Base-by-base conservation (phyloP, 2,888 invertebrate genomes). In the Cryptocheilus praepositus region DNA sequence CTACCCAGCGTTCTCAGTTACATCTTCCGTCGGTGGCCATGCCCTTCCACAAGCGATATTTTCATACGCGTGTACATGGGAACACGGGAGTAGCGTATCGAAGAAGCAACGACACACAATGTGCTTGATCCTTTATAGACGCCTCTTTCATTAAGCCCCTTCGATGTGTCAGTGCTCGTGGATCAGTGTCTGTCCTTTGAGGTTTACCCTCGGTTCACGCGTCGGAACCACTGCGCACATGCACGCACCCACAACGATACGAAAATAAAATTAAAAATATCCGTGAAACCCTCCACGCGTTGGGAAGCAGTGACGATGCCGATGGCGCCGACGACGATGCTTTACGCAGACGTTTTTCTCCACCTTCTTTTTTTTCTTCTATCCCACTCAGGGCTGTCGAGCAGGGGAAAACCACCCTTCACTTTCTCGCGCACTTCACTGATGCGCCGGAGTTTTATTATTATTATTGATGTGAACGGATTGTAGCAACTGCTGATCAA, bases 241-340 rank as follows among this genome's bases (percentile, higher is more conserved):
- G 55, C 55, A 58, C 44, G 56, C 46, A 61, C 73, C 69, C 66
- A 64, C 64, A 70, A 66, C 69, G 67, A 66, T 60, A 64, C 63
- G 71, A 71, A 77, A 74, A 73, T 77, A 78, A 78, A 75, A 82
- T 81, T 81, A 80, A 80, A 81, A 81, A 81, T 80, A 82, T 11
- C 77, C 78, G 74, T 78, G 69, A 73, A 79, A 77, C 81, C 77
- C 76, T 76, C 51, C 58, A 54, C 51, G 16, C 3, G 49, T 16
- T 49, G 49, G 16, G 49, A 49, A 49, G 16, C 49, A 49, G 16
- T 49, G 49, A 3, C 25, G 25, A 5, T 2, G 36, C 13, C 36
- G 28, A n/a, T n/a, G 28, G 28, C 3, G 28, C 7, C 4, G 28
- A 5, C 28, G 28, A 7, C n/a, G 13, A 60, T 8, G 55, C 46